A percentile compares a stretch with the other conserved stretches of the same genome.
Evolutionary conservation across 2,888 invertebrate species (phyloP).

Genomic region (Apodemia mormo): DNA sequence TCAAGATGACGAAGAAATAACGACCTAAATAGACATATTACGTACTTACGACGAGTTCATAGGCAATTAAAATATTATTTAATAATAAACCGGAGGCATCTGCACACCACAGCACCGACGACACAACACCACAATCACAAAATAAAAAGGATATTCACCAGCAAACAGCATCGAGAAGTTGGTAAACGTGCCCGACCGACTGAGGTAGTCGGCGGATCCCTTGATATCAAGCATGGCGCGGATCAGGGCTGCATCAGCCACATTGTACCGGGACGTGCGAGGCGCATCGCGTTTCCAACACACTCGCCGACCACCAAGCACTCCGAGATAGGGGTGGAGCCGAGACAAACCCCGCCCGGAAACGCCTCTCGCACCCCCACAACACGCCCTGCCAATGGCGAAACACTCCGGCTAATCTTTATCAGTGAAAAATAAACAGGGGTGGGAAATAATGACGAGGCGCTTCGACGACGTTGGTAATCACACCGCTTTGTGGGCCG

Average conservation of each 20-base stretch:
- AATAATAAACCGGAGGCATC: conserved; percentile 16
- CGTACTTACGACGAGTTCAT: conserved; percentile 26
- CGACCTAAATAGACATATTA: neutral
- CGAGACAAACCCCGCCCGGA: conserved; percentile 50
- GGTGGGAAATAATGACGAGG: conserved; percentile 76
- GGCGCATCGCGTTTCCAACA: conserved; percentile 53
- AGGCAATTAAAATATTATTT: conserved; percentile 10
- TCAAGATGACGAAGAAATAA: neutral
- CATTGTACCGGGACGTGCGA: conserved; percentile 57
- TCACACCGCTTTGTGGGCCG: conserved; percentile 74
- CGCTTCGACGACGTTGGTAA: conserved; percentile 67
- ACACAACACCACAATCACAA: conserved; percentile 54
- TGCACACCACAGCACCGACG: conserved; percentile 29
- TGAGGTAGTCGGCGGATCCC: conserved; percentile 94
- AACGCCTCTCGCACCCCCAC: conserved; percentile 53
- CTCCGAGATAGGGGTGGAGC: conserved; percentile 44
- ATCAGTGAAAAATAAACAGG: conserved; percentile 81
- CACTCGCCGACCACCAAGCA: conserved; percentile 41
- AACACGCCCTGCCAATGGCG: conserved; percentile 67
- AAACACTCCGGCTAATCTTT: conserved; percentile 77
- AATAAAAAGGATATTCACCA: conserved; percentile 83
- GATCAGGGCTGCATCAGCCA: conserved; percentile 48
- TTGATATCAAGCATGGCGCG: conserved; percentile 93
- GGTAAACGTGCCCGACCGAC: conserved; percentile 94
- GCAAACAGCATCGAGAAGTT: conserved; percentile 98